Conservation (phyloP, 2,113 vertebrate species). For the Hylia prasina region DNA sequence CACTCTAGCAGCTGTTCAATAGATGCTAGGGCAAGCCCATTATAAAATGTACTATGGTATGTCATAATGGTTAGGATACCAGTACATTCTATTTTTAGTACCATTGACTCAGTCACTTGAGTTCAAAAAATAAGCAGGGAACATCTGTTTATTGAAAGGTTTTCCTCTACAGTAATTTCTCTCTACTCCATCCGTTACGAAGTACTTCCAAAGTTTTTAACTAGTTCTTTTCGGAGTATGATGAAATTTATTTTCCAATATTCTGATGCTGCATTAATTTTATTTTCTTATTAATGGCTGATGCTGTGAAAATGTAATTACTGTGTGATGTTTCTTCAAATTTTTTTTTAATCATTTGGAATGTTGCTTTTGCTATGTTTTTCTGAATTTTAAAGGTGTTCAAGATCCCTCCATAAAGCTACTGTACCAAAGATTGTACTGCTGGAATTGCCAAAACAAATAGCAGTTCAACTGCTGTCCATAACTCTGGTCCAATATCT, state of each 20-base stretch:
- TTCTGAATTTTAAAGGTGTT: neutral
- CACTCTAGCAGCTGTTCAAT: slow-evolving; percentile 61
- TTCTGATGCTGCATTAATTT: neutral
- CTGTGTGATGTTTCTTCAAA: neutral
- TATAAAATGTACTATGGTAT: slow-evolving; percentile 70
- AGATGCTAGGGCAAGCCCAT: slow-evolving; percentile 56
- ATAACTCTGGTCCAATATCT: slow-evolving; percentile 35
- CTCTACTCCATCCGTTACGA: neutral
- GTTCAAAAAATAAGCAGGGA: slow-evolving; percentile 47
- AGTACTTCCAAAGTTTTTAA: neutral
- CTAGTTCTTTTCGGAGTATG: neutral
- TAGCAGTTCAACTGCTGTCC: slow-evolving; percentile 28
- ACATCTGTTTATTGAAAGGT: slow-evolving; percentile 58
- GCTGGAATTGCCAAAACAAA: slow-evolving; percentile 68
- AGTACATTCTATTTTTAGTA: slow-evolving; percentile 51
- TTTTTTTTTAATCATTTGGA: neutral
- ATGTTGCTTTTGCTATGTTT: neutral
- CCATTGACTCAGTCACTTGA: slow-evolving; percentile 63
- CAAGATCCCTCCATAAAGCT: neutral
- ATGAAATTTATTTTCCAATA: neutral
- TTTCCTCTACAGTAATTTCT: slow-evolving; percentile 44
- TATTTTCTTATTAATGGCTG: neutral
- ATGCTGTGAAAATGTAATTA: neutral
- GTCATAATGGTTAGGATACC: slow-evolving; percentile 61
- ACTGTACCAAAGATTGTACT: neutral